A percentile compares a stretch with the other conserved stretches of the same genome.
These are phyloP conservation scores for Proterorhinus semilunaris DNA, from an alignment of 2,113 vertebrate species.

Conservation along the genomic window DNA sequence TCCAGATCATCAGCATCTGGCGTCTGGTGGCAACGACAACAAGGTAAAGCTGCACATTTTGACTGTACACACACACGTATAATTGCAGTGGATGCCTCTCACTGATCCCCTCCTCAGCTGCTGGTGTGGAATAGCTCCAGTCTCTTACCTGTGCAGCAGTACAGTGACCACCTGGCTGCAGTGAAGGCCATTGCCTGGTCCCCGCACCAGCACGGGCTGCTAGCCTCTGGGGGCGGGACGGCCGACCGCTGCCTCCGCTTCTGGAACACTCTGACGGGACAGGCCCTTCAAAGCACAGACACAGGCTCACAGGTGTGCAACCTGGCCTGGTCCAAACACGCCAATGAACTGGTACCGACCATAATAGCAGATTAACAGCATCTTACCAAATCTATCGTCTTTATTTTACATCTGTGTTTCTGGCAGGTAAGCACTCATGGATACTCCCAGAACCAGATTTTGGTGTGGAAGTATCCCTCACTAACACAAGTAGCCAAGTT, in stretches of 20 bases:
- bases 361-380: not conserved
- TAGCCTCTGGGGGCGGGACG: slow-evolving; percentile 80
- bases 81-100: not conserved
- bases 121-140: slow-evolving; percentile 83
- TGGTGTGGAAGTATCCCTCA: slow-evolving; percentile 83
- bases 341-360: slow-evolving; percentile 77
- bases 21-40: slow-evolving; percentile 82
- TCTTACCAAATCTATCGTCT: not conserved
- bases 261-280: slow-evolving; percentile 82
- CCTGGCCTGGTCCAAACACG: slow-evolving; percentile 83
- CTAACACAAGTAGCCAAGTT: slow-evolving; percentile 82
- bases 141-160: slow-evolving; percentile 80
- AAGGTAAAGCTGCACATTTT: slow-evolving; percentile 57
- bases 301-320: slow-evolving; percentile 83
- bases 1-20: slow-evolving; percentile 83
- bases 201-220: slow-evolving; percentile 80
- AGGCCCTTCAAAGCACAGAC: slow-evolving; percentile 81
- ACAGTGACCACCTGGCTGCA: slow-evolving; percentile 79
- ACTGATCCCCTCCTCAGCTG: slow-evolving; percentile 53
- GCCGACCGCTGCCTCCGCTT: slow-evolving; percentile 81
- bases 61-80: not conserved
- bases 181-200: slow-evolving; percentile 84
- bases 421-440: slow-evolving; percentile 82
- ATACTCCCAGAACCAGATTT: slow-evolving; percentile 84
- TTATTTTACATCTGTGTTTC: not conserved